Base-by-base conservation (phyloP, 2,797 vertebrate species). In the Cyprinodon diabolis region DNA sequence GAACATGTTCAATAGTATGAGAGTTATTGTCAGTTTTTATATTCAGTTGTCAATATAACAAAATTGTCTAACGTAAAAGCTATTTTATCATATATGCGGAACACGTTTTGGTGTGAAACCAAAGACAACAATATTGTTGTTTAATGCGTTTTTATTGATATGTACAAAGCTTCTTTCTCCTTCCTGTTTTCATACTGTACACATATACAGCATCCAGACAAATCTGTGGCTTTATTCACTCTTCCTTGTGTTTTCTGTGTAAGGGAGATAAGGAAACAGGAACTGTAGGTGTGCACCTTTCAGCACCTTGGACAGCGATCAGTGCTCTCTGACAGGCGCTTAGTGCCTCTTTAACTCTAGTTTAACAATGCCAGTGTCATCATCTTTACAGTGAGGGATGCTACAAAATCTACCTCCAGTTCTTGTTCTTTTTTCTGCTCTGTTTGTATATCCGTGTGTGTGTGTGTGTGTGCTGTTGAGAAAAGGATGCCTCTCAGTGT, bases 241-340 rank as follows among this genome's bases (percentile, higher is more conserved):
- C 65, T 23, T 71, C n/a, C 60, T 51, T 71, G 65, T 79, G 69
- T 51, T 68, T 66, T 66, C 45, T 21, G 55, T 45, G 35, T 54
- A 57, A 4, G 35, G 0, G 35, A 56, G 55, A 70, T 8, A 65
- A 58, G 56, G 13, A 52, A 10, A 43, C 54, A 77, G 60, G 51
- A 52, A 57, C 45, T 56, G 48, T 52, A 25, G 43, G 49, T 0
- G 43, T 56, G 47, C 47, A 54, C 74, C 58, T 81, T 89, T 91
- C 83, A 90, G 89, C 79, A 92, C 84, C 80, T 58, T 76, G 88
- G 90, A 91, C 77, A 90, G 91, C 43, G 58, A 82, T 77, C 49
- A 76, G 58, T 76, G 69, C 55, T 1, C 62, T 58, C 68, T 66
- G 83, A 66, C 72, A 84, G 72, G 74, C 71, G 69, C 72, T 75